Evolutionary conservation across 2,888 invertebrate species (phyloP).

Genomic region (Strigamia maritima): DNA sequence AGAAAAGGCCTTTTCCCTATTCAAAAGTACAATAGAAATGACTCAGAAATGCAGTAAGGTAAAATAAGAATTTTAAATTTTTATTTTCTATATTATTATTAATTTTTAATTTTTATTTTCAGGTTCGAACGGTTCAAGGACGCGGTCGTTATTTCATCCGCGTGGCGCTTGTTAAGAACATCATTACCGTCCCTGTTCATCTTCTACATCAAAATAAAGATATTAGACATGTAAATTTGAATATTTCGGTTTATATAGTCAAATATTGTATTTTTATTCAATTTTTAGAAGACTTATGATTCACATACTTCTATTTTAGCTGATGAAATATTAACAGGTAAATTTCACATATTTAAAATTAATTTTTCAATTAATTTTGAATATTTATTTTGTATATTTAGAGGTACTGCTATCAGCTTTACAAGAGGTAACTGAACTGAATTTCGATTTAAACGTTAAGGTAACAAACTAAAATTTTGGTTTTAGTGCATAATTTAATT

Average conservation of each 20-base stretch:
- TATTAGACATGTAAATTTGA: neutral
- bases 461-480: constrained; percentile 43
- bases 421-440: constrained; percentile 49
- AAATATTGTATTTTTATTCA: neutral
- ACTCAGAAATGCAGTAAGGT: constrained; percentile 9
- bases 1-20: neutral
- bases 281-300: constrained; percentile 41
- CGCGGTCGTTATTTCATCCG: constrained; percentile 43
- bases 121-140: constrained; percentile 44
- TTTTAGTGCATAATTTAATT: neutral
- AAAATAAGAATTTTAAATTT: neutral
- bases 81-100: neutral
- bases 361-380: neutral
- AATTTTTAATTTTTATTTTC: constrained; percentile 45
- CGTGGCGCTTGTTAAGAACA: constrained; percentile 41
- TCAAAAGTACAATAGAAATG: neutral
- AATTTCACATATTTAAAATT: too few species aligned
- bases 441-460: constrained; percentile 49
- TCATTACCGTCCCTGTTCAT: constrained; percentile 39
- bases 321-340: constrained; percentile 43
- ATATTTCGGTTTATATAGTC: too few species aligned
- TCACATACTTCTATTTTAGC: constrained; percentile 42
- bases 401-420: constrained; percentile 51
- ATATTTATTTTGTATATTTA: constrained; percentile 43
- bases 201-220: constrained; percentile 38